These are phyloP conservation scores for Tragopan temminckii DNA, from an alignment of 2,797 vertebrate genomes.

Conservation along the genomic window DNA sequence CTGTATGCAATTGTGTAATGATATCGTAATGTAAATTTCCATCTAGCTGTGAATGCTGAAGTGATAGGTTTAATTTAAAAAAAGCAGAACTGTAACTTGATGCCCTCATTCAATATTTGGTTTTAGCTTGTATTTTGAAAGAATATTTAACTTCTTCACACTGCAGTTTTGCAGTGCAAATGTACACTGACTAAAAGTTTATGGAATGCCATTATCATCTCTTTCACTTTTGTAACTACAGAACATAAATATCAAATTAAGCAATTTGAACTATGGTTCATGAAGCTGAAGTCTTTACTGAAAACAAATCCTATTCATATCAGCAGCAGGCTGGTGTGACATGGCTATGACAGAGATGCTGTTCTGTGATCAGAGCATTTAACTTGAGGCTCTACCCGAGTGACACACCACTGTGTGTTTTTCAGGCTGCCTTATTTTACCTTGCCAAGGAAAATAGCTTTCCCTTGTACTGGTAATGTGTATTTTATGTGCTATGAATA, in stretches of 20 bases:
- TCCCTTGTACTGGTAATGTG: slow-evolving; percentile 36
- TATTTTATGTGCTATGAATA: slow-evolving; percentile 62
- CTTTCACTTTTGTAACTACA: neutral
- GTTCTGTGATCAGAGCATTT: neutral
- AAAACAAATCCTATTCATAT: neutral
- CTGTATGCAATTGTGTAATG: neutral
- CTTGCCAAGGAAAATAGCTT: slow-evolving; percentile 40
- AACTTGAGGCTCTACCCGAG: neutral
- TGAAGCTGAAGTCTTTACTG: neutral
- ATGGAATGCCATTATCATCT: neutral
- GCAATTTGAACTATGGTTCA: neutral
- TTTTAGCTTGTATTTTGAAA: neutral
- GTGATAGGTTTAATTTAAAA: neutral
- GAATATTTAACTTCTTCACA: neutral
- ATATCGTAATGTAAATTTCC: neutral
- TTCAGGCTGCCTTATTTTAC: slow-evolving; percentile 17
- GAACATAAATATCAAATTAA: neutral
- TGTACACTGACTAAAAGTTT: neutral
- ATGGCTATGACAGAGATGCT: neutral
- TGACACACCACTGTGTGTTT: neutral
- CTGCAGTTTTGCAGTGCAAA: neutral
- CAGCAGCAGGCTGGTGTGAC: neutral
- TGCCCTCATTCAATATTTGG: neutral
- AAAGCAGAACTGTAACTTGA: neutral
- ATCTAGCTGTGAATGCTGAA: neutral